Conservation (phyloP, 2,888 invertebrate species). For the Azorinus chamasolen region DNA sequence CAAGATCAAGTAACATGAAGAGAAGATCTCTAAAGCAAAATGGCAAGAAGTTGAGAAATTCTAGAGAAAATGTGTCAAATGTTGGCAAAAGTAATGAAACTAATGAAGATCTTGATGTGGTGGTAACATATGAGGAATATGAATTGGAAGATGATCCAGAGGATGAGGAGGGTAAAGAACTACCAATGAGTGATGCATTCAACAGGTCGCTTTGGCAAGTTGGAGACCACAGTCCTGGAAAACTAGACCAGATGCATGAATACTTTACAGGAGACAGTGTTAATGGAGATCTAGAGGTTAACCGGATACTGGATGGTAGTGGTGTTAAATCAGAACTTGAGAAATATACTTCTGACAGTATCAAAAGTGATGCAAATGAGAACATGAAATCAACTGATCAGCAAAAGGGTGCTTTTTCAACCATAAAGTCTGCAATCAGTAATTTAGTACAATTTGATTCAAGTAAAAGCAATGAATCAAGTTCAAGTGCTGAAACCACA, state of each 20-base stretch:
- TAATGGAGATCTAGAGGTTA: slow-evolving; percentile 48
- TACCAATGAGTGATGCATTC: slow-evolving; percentile 33
- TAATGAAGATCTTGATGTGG: slow-evolving; percentile 4
- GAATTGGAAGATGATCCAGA: slow-evolving; percentile 30
- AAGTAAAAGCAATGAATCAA: slow-evolving; percentile 7
- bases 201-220: slow-evolving; percentile 35
- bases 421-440: slow-evolving; percentile 24
- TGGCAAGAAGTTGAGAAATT: slow-evolving; percentile 1
- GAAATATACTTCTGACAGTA: neutral
- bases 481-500: neutral
- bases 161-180: slow-evolving; percentile 37
- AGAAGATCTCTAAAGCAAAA: slow-evolving; percentile 16
- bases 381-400: neutral
- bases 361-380: neutral
- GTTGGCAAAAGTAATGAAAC: neutral
- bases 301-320: slow-evolving; percentile 40
- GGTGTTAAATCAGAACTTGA: slow-evolving; percentile 44
- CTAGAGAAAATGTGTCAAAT: neutral
- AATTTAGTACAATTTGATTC: slow-evolving; percentile 12
- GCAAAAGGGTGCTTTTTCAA: neutral
- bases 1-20: slow-evolving; percentile 22
- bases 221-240: slow-evolving; percentile 33
- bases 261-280: slow-evolving; percentile 50
- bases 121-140: slow-evolving; percentile 39
- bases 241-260: slow-evolving; percentile 54